Evolutionary conservation across 2,888 invertebrate genomes (phyloP), one percentile per base, ranked within the genome.

Genomic region (Leptarthrus brevirostris): DNA sequence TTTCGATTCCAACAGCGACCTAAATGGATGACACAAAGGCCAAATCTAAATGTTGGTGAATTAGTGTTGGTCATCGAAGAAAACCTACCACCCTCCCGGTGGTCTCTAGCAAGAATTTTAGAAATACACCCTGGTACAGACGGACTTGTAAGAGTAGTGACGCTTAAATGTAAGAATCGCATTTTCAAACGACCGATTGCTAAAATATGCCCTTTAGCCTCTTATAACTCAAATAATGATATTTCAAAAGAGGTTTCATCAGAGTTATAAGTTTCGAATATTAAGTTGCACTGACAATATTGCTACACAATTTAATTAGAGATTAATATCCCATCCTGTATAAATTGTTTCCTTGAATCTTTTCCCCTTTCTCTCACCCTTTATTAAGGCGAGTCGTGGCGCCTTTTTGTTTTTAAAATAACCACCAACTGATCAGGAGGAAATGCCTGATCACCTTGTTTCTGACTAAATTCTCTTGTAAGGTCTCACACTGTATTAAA

Each of bases 121-220:
- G 61, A 61, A 36, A 36, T 20, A 4, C 61, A 61, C 24, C 61
- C 61, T 26, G 61, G 61, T 18, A 26, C 34, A 1, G 61, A 61
- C 36, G 14, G 12, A n/a, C 14, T 61, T 18, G 61, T 61, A 16
- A 61, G 40, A 61, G 61, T 61, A 10, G 61, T 61, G 20, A 36
- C 61, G 0, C n/a, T 61, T 1, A 61, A 36, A 18, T 12, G 36
- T 1, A 61, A 61, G 20, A 2, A 61, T 61, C 36, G 36, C 4
- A 14, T 36, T 36, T 18, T 61, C 12, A 61, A 61, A 40, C 36
- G 40, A 1, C 61, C 61, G 0, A 61, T 61, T 14, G 12, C 61
- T 10, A 61, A 40, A 40, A 49, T 49, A 3, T 49, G 49, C 49
- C 4, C 18, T 49, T 20, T 49, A 18, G 2, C 49, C 1, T 49